Percentiles rank a stretch among this genome's conserved stretches.
phyloP scores from a whole-genome alignment of 2,113 vertebrate species.

The Hymenochirus boettgeri region DNA sequence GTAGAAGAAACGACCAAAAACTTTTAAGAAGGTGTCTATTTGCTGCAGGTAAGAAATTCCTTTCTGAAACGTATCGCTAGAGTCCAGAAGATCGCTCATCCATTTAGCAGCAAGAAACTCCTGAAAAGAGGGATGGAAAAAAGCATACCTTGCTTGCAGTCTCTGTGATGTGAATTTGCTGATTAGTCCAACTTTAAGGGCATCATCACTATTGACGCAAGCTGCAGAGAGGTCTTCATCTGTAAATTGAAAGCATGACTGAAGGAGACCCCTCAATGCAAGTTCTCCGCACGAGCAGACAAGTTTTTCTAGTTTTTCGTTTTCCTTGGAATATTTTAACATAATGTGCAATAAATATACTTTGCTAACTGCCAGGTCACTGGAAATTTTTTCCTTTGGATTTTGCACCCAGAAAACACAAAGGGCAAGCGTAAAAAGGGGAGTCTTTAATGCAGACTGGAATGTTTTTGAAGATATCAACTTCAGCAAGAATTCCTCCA shows the following conservation, averaged over 20 bases:
- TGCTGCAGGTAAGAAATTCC: constrained; percentile 47
- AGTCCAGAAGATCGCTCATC: constrained; percentile 45
- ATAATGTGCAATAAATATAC: constrained; percentile 13
- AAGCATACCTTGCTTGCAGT: constrained; percentile 45
- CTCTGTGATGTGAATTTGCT: constrained; percentile 54
- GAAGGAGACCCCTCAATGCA: constrained; percentile 46
- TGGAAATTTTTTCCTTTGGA: constrained; percentile 7
- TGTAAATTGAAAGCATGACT: constrained; percentile 45
- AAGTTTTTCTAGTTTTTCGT: constrained; percentile 14
- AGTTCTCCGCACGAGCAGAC: constrained; percentile 46
- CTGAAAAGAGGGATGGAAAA: constrained; percentile 49
- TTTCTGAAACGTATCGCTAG: constrained; percentile 34
- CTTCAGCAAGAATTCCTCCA: constrained; percentile 10
- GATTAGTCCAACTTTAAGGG: constrained; percentile 44
- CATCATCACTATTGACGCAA: constrained; percentile 36
- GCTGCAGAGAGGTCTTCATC: constrained; percentile 42
- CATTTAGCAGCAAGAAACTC: constrained; percentile 50
- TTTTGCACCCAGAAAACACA: constrained; percentile 17
- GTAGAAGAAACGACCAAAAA: not conserved
- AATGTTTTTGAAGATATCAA: not conserved
- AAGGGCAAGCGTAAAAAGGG: constrained; percentile 13
- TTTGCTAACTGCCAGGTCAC: constrained; percentile 8
- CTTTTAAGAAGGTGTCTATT: constrained; percentile 45
- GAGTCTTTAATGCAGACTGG: constrained; percentile 36
- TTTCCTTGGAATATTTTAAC: not conserved